Base-by-base conservation (phyloP, 1,140 invertebrate species). In the Heliconius himera region DNA sequence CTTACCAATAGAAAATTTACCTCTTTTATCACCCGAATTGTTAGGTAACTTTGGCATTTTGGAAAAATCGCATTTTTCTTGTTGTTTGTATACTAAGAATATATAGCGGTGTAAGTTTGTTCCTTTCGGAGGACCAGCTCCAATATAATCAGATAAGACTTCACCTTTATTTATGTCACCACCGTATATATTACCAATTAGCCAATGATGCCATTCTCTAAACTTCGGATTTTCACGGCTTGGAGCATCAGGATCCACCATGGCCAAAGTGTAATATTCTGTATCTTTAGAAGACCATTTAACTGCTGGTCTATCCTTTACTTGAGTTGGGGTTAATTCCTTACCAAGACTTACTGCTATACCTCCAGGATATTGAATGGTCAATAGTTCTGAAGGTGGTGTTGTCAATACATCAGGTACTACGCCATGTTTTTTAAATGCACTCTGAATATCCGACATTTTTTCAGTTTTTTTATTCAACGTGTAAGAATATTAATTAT, bases 141-240 rank as follows among this genome's bases (percentile, higher is more conserved):
- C 98, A 79, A 99, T 95, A 88, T 99, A 99, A 38, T 96, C 97
- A 26, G 96, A 96, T 1, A 99, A 89, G 2, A 95, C 95, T 83
- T 97, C 96, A 16, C 98, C 98, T 79, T 96, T 96, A 0, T 88
- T 89, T 2, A 99, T 85, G 76, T 98, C 95, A 75, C 95, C 95
- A 33, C 97, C 98, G 4, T 97, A 97, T 90, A 99, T 98, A 87
- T 99, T 99, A 26, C 96, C 97, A 11, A 99, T 96, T 3, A 99
- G 91, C 98, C 98, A 99, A 89, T 99, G 98, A 85, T 98, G 97
- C 97, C 97, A 98, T 95, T 99, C 98, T 11, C 98, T 95, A 81
- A 96, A 97, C 83, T 96, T 97, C 0, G 98, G 98, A 54, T 97
- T 95, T 71, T 96, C 95, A 26, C 98, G 96, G 88, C 97, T 98